Evolutionary conservation across 2,888 invertebrate species (phyloP).

Genomic region (Sympetrum striolatum): DNA sequence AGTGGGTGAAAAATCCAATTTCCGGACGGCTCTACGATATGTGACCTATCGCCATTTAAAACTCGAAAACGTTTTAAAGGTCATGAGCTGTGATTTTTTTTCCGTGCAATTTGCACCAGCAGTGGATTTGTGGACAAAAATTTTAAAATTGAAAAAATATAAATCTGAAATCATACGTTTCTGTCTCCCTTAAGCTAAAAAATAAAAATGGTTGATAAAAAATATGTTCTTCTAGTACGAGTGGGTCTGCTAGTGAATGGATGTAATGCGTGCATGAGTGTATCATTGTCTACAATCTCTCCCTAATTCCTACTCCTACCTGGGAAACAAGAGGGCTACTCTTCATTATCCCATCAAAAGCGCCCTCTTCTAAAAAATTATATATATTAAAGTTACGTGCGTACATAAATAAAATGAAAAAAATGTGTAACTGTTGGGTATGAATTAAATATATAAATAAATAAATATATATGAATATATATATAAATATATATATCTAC

Average conservation of each 20-base stretch:
- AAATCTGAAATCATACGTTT: slow-evolving; percentile 19
- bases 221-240: slow-evolving; percentile 32
- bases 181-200: slow-evolving; percentile 40
- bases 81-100: slow-evolving; percentile 39
- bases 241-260: slow-evolving; percentile 24
- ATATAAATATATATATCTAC: slow-evolving; percentile 28
- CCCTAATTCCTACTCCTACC: slow-evolving; percentile 16
- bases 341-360: slow-evolving; percentile 29
- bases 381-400: slow-evolving; percentile 43
- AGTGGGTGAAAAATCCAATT: slow-evolving; percentile 30
- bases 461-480: background rate
- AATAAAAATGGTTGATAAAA: slow-evolving; percentile 23
- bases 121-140: slow-evolving; percentile 38
- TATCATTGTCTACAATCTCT: slow-evolving; percentile 43
- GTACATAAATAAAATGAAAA: slow-evolving; percentile 32
- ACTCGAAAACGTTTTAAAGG: slow-evolving; percentile 41
- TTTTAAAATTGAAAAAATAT: slow-evolving; percentile 31
- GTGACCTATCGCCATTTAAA: slow-evolving; percentile 36
- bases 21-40: slow-evolving; percentile 32
- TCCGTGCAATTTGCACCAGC: slow-evolving; percentile 40
- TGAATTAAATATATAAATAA: slow-evolving; percentile 37
- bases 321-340: slow-evolving; percentile 14
- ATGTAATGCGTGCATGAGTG: slow-evolving; percentile 19
- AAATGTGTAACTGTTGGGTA: slow-evolving; percentile 37
- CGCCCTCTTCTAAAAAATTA: slow-evolving; percentile 2